Percentiles rank a stretch among this genome's conserved stretches.
Conservation (phyloP, 2,113 vertebrate species). For the Labrus mixtus region DNA sequence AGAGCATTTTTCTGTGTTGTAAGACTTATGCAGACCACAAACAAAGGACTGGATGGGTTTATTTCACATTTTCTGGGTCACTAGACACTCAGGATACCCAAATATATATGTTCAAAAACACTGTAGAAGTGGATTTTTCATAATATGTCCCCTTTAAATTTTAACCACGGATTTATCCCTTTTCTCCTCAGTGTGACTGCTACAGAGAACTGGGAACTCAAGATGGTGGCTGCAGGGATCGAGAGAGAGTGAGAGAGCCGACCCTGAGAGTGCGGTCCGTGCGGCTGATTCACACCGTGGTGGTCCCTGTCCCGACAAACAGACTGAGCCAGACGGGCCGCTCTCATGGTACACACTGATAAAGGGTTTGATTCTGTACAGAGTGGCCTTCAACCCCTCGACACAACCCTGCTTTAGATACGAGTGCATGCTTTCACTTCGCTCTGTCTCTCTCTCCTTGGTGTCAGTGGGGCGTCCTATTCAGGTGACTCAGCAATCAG, state of each 20-base stretch:
- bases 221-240: conserved; percentile 29
- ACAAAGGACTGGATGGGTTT: no score
- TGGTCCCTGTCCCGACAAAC: conserved; percentile 58
- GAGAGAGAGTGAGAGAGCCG: conserved; percentile 21
- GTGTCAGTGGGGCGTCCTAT: conserved; percentile 47
- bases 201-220: conserved; percentile 51
- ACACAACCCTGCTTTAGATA: conserved; percentile 16
- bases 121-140: no score
- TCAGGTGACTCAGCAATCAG: conserved; percentile 54
- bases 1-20: no score
- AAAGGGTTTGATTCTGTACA: conserved; percentile 51
- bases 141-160: no score
- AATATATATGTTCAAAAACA: no score
- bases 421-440: conserved; percentile 5
- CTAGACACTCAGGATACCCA: no score
- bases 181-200: conserved; percentile 21
- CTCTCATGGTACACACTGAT: conserved; percentile 61
- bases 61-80: no score
- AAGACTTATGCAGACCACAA: no score
- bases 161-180: neutral
- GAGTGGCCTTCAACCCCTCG: conserved; percentile 63
- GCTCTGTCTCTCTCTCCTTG: conserved; percentile 34
- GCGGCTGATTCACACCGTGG: conserved; percentile 56
- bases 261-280: conserved; percentile 54
- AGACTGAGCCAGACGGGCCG: conserved; percentile 40